Conservation (phyloP, 2,888 invertebrate species). For the Lysandra coridon region DNA sequence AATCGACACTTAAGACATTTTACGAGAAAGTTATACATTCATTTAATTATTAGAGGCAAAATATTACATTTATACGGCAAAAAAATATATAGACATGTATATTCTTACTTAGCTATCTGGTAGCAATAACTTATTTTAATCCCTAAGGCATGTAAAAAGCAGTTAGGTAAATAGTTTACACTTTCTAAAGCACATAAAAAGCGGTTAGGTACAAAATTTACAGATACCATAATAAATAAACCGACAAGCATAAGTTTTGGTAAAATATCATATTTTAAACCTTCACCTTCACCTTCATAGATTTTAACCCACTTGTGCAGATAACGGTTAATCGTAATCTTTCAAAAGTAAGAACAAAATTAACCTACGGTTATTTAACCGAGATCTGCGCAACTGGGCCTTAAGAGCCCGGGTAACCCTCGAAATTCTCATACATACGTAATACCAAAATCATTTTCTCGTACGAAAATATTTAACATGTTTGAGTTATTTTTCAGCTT, state of each 20-base stretch:
- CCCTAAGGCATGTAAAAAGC: not conserved
- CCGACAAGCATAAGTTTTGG: not conserved
- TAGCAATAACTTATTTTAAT: not conserved
- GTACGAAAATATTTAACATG: too few species aligned
- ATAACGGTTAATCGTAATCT: too few species aligned
- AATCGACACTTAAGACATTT: slow-evolving; percentile 4
- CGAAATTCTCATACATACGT: too few species aligned
- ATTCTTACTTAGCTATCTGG: not conserved
- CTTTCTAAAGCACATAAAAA: not conserved
- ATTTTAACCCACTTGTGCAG: not conserved
- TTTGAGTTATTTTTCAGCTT: too few species aligned
- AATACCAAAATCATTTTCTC: too few species aligned
- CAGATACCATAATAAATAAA: not conserved
- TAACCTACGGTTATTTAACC: too few species aligned
- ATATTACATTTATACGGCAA: not conserved
- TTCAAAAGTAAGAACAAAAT: too few species aligned
- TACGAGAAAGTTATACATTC: not conserved
- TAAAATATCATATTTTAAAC: not conserved
- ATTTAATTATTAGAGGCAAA: not conserved
- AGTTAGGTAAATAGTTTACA: not conserved
- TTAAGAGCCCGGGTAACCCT: not conserved
- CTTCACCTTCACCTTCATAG: too few species aligned
- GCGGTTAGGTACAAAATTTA: not conserved
- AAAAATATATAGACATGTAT: not conserved
- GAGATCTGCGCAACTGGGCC: too few species aligned